Percentiles rank a stretch among this genome's conserved stretches.
Conservation (phyloP, 1,140 invertebrate genomes). For the Psix sp. region DNA sequence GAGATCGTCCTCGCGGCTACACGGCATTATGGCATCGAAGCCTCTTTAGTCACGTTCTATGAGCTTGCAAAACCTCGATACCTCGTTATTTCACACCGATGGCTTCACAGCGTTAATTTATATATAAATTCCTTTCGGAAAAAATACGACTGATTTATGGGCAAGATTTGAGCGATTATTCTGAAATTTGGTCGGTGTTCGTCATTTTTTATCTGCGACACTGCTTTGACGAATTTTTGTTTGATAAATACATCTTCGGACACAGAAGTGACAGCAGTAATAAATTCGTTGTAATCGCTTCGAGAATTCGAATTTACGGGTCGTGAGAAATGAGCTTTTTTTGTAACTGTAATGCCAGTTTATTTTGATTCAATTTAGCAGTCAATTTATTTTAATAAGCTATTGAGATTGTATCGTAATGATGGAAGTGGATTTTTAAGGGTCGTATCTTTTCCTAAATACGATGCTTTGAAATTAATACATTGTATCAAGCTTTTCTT, state of each 20-base stretch:
- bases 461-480: too few relatives aligned
- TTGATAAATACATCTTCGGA: neutral
- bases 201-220: neutral
- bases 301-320: neutral
- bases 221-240: neutral
- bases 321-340: neutral
- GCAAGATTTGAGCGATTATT: neutral
- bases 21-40: conserved; percentile 70
- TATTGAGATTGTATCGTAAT: conserved; percentile 13
- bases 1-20: conserved; percentile 33
- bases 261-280: neutral
- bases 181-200: too few relatives aligned
- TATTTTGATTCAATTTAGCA: neutral
- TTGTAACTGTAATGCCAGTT: neutral
- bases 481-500: conserved; percentile 13
- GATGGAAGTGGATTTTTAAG: neutral
- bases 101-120: conserved; percentile 5
- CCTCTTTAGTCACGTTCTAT: conserved; percentile 66
- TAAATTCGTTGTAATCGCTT: neutral
- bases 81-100: conserved; percentile 23
- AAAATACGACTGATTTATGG: neutral
- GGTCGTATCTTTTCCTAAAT: too few relatives aligned
- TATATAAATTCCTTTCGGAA: neutral
- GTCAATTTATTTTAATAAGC: conserved; percentile 7
- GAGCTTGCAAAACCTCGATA: conserved; percentile 26